Conservation (phyloP, 2,797 vertebrate genomes). For the Ara ararauna region DNA sequence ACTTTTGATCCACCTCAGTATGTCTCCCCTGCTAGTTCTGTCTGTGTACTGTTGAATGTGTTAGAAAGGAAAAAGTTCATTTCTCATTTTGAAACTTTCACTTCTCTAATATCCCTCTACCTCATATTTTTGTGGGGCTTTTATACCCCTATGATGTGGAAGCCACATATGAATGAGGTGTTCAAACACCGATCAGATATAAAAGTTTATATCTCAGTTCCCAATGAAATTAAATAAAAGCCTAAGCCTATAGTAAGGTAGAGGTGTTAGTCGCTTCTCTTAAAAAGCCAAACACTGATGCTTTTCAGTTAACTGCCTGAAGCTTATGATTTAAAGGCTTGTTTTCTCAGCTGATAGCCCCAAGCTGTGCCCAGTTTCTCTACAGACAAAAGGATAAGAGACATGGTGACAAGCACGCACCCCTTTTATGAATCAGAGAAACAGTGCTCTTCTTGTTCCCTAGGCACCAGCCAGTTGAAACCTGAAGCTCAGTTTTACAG, state of each 20-base stretch:
- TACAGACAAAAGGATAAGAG: slow-evolving; percentile 50
- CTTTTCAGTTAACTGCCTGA: slow-evolving; percentile 7
- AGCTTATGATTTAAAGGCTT: slow-evolving; percentile 38
- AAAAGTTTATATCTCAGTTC: neutral
- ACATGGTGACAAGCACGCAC: slow-evolving; percentile 44
- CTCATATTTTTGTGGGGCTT: neutral
- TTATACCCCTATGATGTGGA: neutral
- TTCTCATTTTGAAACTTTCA: neutral
- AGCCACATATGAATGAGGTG: neutral
- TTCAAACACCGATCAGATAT: accelerated
- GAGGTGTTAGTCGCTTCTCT: neutral
- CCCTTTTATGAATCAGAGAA: slow-evolving; percentile 52
- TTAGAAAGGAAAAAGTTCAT: slow-evolving; percentile 39
- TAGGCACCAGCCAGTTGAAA: slow-evolving; percentile 41
- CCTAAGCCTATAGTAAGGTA: neutral
- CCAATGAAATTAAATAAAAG: neutral
- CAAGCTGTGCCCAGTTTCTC: slow-evolving; percentile 25
- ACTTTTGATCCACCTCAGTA: slow-evolving; percentile 56
- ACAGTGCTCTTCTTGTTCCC: slow-evolving; percentile 61
- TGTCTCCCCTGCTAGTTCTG: slow-evolving; percentile 16
- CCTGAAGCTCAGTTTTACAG: slow-evolving; percentile 54
- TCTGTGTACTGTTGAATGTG: neutral
- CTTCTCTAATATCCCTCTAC: neutral
- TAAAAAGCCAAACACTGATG: neutral
- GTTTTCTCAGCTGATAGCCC: slow-evolving; percentile 41